Percentiles rank a stretch among this genome's conserved stretches.
phyloP scores from a whole-genome alignment of 2,797 vertebrate genomes.

The Columba guinea region DNA sequence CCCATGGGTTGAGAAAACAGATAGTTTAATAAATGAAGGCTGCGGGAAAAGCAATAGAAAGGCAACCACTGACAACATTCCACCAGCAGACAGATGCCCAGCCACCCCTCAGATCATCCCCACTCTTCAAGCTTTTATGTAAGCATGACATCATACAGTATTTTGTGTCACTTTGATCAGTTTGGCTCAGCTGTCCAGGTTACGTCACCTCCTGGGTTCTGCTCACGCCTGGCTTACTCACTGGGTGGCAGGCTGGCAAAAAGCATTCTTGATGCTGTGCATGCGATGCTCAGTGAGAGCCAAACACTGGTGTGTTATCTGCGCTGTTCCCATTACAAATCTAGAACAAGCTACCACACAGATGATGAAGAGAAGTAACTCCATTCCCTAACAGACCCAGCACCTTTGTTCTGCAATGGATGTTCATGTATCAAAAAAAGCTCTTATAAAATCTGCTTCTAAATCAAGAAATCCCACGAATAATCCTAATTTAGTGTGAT shows the following conservation, averaged over 20 bases:
- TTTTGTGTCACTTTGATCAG: background rate
- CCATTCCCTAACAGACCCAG: background rate
- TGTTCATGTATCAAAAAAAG: background rate
- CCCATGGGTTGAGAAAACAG: background rate
- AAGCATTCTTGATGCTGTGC: background rate
- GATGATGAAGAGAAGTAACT: background rate
- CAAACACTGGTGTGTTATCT: background rate
- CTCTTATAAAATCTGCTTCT: background rate
- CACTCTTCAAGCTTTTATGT: background rate
- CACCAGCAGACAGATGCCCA: background rate
- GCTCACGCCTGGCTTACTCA: background rate
- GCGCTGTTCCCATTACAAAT: background rate
- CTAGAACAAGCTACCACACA: background rate
- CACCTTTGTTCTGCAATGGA: background rate
- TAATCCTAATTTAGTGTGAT: background rate
- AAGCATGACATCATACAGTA: background rate
- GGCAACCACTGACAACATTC: background rate
- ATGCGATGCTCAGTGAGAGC: background rate
- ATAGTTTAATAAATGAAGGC: background rate
- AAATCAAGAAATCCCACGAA: background rate
- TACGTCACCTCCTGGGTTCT: background rate
- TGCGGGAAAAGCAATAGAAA: background rate
- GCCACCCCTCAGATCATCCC: background rate
- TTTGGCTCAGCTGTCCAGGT: background rate
- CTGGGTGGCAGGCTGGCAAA: background rate